Conservation (phyloP, 2,797 vertebrate genomes). For the Coregonus ussuriensis region DNA sequence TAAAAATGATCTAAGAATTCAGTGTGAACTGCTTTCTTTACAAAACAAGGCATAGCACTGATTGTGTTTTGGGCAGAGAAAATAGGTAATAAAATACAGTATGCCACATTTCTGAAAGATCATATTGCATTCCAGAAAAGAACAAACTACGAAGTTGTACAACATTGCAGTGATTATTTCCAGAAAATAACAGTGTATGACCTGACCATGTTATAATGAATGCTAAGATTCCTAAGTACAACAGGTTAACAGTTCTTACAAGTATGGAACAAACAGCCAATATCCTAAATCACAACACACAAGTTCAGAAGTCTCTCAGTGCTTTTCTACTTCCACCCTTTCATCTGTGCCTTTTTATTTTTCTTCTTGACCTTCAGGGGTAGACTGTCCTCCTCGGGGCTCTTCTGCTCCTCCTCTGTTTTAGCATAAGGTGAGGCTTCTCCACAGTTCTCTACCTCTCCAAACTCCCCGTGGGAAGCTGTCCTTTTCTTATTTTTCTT, state of each 20-base stretch:
- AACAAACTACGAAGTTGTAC: background rate
- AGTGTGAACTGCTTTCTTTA: conserved; percentile 14
- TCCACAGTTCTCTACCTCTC: conserved; percentile 52
- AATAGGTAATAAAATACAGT: background rate
- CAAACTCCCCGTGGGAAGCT: background rate
- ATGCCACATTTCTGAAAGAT: background rate
- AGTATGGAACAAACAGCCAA: background rate
- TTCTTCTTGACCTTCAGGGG: conserved; percentile 47
- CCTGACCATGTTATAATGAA: background rate
- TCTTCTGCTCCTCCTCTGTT: conserved; percentile 57
- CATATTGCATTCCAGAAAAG: background rate
- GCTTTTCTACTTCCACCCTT: conserved; percentile 17
- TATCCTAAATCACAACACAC: background rate
- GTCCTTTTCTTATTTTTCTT: conserved; percentile 25
- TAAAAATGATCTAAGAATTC: conserved; percentile 13
- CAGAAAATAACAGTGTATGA: background rate
- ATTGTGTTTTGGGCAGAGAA: background rate
- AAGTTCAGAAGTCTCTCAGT: conserved; percentile 17
- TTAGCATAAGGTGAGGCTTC: conserved; percentile 65
- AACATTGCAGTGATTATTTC: background rate
- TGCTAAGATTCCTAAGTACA: too few species aligned
- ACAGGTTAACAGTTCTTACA: background rate
- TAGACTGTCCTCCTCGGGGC: conserved; percentile 20
- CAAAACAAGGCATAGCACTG: background rate
- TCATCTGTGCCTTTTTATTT: conserved; percentile 38